Conservation (phyloP, 1,140 invertebrate genomes). For the Brachionus calyciflorus region DNA sequence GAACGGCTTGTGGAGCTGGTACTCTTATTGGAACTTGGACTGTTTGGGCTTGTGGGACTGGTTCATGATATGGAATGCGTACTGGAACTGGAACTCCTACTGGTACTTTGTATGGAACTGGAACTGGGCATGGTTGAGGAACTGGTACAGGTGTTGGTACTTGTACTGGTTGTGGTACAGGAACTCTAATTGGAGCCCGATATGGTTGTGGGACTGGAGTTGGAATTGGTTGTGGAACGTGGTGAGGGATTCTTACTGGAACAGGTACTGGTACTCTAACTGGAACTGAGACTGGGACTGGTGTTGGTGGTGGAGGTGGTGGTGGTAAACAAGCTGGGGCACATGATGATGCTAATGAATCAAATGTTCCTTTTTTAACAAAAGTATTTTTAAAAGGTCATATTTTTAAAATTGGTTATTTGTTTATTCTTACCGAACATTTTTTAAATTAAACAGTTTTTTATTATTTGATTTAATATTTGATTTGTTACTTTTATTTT, state of each 20-base stretch:
- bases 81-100: too few relatives aligned
- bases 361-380: not conserved
- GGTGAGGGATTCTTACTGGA: not conserved
- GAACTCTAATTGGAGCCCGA: not conserved
- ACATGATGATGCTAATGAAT: not conserved
- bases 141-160: too few relatives aligned
- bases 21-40: too few relatives aligned
- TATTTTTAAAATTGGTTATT: not conserved
- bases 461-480: too few relatives aligned
- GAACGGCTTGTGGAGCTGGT: too few relatives aligned
- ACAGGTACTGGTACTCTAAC: not conserved
- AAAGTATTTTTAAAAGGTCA: not conserved
- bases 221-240: slow-evolving; percentile 5
- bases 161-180: too few relatives aligned
- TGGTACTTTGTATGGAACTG: too few relatives aligned
- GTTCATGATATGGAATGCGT: too few relatives aligned
- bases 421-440: not conserved
- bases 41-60: too few relatives aligned
- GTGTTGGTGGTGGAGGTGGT: not conserved
- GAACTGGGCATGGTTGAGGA: too few relatives aligned
- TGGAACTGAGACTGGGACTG: not conserved
- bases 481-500: too few relatives aligned
- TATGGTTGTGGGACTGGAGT: slow-evolving; percentile 19
- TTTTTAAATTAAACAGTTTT: too few relatives aligned
- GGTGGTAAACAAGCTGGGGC: not conserved